A percentile compares a stretch with the other conserved stretches of the same genome.
Evolutionary conservation across 2,797 vertebrate species (phyloP).

Genomic region (Tragopan temminckii): DNA sequence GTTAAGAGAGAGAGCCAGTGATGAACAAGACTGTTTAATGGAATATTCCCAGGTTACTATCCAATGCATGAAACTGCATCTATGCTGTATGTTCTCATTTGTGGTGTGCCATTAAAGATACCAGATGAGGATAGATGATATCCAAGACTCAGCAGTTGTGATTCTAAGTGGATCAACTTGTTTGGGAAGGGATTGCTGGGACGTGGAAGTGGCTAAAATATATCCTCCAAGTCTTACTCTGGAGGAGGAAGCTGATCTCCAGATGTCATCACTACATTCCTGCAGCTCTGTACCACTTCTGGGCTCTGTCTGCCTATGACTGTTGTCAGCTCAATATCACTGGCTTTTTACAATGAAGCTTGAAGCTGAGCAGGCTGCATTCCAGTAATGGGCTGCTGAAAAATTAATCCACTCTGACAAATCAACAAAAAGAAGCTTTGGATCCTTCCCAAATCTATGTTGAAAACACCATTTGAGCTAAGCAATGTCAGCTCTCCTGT

Average conservation of each 20-base stretch:
- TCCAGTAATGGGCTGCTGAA: constrained; percentile 52
- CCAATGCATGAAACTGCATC: background rate
- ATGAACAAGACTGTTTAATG: background rate
- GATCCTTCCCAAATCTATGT: constrained; percentile 21
- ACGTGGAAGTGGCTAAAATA: background rate
- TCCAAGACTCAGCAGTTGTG: background rate
- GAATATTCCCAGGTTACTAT: background rate
- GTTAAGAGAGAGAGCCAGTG: background rate
- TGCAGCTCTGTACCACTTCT: constrained; percentile 38
- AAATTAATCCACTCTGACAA: constrained; percentile 72
- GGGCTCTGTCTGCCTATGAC: background rate
- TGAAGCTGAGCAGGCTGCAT: constrained; percentile 26
- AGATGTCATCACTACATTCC: background rate
- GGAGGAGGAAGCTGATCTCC: constrained; percentile 42
- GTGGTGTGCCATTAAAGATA: background rate
- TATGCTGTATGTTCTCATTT: background rate
- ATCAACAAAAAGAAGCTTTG: constrained; percentile 59
- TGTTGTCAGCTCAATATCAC: constrained; percentile 33
- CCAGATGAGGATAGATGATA: background rate
- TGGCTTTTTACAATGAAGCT: background rate
- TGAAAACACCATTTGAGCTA: constrained; percentile 36
- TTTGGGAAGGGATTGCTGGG: background rate
- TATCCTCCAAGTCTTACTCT: background rate
- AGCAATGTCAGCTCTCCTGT: background rate
- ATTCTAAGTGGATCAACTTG: background rate